Conservation (phyloP, 2,888 invertebrate species). For the Alentia gelatinosa region DNA sequence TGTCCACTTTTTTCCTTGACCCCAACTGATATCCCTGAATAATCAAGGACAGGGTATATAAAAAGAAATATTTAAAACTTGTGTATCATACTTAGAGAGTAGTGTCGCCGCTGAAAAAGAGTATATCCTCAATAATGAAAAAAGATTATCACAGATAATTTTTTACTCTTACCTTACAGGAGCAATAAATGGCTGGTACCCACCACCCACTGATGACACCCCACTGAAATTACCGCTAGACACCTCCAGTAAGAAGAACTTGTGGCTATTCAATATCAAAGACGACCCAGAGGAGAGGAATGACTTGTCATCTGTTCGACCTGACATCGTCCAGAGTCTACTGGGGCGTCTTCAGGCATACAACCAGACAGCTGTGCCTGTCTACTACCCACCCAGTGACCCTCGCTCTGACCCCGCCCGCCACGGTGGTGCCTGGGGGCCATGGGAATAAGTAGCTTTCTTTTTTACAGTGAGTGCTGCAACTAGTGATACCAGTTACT, state of each 20-base stretch:
- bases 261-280: slow-evolving; percentile 77
- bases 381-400: slow-evolving; percentile 73
- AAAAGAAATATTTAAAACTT: too few species aligned
- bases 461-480: too few species aligned
- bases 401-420: slow-evolving; percentile 70
- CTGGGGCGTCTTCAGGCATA: slow-evolving; percentile 70
- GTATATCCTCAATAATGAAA: too few species aligned
- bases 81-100: too few species aligned
- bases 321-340: slow-evolving; percentile 70
- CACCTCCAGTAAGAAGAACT: slow-evolving; percentile 69
- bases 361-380: slow-evolving; percentile 74
- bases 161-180: background rate
- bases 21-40: too few species aligned
- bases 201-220: background rate
- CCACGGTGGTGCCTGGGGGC: slow-evolving; percentile 77
- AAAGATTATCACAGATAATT: too few species aligned
- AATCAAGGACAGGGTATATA: too few species aligned
- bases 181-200: slow-evolving; percentile 6
- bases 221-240: too few species aligned
- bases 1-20: too few species aligned
- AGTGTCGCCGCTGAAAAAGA: too few species aligned
- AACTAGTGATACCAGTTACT: too few species aligned
- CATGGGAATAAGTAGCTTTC: too few species aligned
- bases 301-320: slow-evolving; percentile 70
- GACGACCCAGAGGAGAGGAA: slow-evolving; percentile 73